Conservation (phyloP, 2,888 invertebrate species). For the Timema podura region DNA sequence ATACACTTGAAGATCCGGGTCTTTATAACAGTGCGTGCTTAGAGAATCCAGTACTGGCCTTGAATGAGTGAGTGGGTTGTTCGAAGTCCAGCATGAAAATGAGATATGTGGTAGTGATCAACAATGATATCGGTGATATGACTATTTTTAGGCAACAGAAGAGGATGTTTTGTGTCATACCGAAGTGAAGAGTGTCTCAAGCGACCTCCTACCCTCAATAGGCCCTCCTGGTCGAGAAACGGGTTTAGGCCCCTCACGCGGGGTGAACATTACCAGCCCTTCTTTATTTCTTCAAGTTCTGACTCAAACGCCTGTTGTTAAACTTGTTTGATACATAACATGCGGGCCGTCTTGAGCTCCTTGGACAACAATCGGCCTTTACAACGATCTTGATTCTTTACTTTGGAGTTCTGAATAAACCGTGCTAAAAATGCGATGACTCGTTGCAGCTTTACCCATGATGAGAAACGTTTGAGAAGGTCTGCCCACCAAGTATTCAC, state of each 20-base stretch:
- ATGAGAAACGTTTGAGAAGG: neutral
- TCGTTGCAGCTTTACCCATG: slow-evolving; percentile 1
- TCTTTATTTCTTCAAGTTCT: neutral
- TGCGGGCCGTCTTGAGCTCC: neutral
- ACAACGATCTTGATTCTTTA: neutral
- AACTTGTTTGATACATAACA: neutral
- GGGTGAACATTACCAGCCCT: neutral
- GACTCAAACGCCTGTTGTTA: neutral
- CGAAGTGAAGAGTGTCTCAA: neutral
- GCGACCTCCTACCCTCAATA: neutral
- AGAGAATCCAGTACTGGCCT: neutral
- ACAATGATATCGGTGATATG: slow-evolving; percentile 1
- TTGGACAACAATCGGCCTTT: neutral
- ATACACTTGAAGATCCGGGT: neutral
- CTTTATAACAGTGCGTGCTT: neutral
- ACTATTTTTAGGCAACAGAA: neutral
- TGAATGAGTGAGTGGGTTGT: neutral
- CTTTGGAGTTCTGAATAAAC: neutral
- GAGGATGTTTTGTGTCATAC: neutral
- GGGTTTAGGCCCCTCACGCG: neutral
- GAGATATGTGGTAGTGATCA: neutral
- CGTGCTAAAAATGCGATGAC: neutral
- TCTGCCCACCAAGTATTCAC: neutral
- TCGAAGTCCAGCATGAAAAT: neutral
- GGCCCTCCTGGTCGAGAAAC: neutral